Percentiles rank a stretch among this genome's conserved stretches.
Conservation (phyloP, 1,140 invertebrate species). For the Drosophila albomicans region DNA sequence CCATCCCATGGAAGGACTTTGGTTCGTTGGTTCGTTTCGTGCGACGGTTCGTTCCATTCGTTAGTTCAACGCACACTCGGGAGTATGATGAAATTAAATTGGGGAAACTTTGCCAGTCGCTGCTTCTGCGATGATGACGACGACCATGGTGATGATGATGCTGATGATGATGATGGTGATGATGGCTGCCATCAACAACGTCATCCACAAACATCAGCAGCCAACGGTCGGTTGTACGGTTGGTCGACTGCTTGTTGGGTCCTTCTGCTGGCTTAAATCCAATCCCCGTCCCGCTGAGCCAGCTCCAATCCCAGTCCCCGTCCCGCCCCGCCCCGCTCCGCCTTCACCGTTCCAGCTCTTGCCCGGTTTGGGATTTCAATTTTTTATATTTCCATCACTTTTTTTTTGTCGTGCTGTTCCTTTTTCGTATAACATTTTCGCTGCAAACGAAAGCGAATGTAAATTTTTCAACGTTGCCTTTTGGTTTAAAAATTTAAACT, state of each 20-base stretch:
- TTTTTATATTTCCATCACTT: conserved; percentile 55
- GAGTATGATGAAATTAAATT: conserved; percentile 84
- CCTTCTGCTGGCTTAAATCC: conserved; percentile 49
- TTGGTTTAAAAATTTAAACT: conserved; percentile 80
- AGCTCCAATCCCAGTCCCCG: conserved; percentile 3
- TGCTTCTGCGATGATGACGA: conserved; percentile 46
- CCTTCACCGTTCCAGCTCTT: background rate
- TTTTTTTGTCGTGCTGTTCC: background rate
- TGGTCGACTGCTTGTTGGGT: conserved; percentile 41
- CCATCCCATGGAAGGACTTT: conserved; percentile 8
- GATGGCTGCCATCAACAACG: conserved; percentile 77
- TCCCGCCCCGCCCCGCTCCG: background rate
- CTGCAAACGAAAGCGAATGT: conserved; percentile 82
- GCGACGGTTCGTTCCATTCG: conserved; percentile 54
- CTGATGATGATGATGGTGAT: conserved; percentile 24
- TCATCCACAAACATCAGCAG: conserved; percentile 55
- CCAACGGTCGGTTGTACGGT: conserved; percentile 48
- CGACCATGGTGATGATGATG: conserved; percentile 21
- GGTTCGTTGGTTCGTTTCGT: conserved; percentile 11
- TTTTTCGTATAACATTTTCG: conserved; percentile 50
- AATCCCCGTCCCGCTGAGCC: conserved; percentile 53
- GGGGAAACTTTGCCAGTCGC: conserved; percentile 79
- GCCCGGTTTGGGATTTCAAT: conserved; percentile 59
- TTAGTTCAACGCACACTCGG: conserved; percentile 79
- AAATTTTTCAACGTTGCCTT: conserved; percentile 68